phyloP scores from a whole-genome alignment of 2,113 vertebrate species.

The Corythornis cristatus region DNA sequence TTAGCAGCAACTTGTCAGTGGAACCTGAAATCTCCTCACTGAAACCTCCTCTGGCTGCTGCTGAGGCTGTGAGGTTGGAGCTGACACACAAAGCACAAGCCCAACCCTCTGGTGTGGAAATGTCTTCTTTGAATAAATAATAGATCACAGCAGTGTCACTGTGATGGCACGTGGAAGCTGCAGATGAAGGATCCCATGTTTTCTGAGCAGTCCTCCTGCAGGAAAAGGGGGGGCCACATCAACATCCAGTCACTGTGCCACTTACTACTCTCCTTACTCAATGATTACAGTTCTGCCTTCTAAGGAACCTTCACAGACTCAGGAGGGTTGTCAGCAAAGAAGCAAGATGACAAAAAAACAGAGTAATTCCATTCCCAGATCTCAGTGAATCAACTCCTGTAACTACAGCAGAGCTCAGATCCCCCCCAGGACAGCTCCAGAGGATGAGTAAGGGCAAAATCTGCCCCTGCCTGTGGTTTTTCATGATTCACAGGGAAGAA shows the following conservation, averaged over 20 bases:
- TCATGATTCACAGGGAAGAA: neutral
- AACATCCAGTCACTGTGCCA: neutral
- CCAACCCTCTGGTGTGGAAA: constrained; percentile 49
- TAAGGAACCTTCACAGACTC: constrained; percentile 24
- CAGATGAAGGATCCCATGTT: neutral
- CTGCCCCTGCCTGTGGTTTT: neutral
- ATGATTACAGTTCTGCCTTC: neutral
- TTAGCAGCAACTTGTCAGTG: constrained; percentile 46
- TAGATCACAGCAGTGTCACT: constrained; percentile 62
- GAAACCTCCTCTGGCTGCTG: constrained; percentile 38
- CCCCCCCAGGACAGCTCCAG: neutral
- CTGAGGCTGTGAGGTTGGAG: constrained; percentile 52
- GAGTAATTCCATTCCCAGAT: neutral
- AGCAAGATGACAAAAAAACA: neutral
- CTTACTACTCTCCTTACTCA: neutral
- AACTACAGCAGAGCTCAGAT: neutral
- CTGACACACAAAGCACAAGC: constrained; percentile 66
- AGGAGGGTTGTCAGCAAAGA: neutral
- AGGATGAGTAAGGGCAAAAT: neutral
- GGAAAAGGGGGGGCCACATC: neutral
- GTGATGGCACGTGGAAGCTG: neutral
- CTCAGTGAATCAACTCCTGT: neutral
- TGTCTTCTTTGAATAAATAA: constrained; percentile 64
- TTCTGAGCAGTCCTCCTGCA: neutral
- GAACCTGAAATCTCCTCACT: constrained; percentile 39